Conservation (phyloP, 2,888 invertebrate genomes). For the Meiosimyza platycephala region DNA sequence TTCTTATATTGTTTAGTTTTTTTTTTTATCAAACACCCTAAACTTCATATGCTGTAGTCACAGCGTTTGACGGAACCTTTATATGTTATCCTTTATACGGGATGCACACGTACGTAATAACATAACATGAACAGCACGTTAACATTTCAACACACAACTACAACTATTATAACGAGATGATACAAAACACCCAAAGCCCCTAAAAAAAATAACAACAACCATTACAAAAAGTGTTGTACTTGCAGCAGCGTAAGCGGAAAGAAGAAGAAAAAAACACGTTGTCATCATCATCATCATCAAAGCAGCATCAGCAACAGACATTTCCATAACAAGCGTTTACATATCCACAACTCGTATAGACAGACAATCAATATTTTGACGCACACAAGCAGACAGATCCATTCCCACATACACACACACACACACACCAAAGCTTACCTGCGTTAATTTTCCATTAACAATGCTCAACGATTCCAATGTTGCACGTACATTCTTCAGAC, state of each 20-base stretch:
- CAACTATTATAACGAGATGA: no score
- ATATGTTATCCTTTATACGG: background rate
- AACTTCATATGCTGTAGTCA: no score
- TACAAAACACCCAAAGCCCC: conserved; percentile 4
- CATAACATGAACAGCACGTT: conserved; percentile 22
- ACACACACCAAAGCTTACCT: conserved; percentile 57
- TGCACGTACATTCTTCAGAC: conserved; percentile 77
- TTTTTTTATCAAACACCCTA: no score
- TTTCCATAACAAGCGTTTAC: conserved; percentile 23
- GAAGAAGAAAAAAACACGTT: conserved; percentile 17
- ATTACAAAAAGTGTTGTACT: background rate
- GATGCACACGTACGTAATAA: conserved; percentile 15
- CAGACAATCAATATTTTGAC: conserved; percentile 9
- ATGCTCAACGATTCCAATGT: conserved; percentile 83
- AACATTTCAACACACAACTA: conserved; percentile 17
- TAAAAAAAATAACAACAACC: background rate
- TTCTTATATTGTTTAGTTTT: no score
- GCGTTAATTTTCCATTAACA: conserved; percentile 75
- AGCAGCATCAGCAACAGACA: conserved; percentile 4
- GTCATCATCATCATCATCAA: background rate
- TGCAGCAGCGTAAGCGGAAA: background rate
- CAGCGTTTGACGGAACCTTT: background rate
- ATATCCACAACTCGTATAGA: background rate
- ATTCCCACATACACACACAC: background rate
- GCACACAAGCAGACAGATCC: conserved; percentile 19